phyloP scores from a whole-genome alignment of 1,140 invertebrate species.

The Drepana arcuata region DNA sequence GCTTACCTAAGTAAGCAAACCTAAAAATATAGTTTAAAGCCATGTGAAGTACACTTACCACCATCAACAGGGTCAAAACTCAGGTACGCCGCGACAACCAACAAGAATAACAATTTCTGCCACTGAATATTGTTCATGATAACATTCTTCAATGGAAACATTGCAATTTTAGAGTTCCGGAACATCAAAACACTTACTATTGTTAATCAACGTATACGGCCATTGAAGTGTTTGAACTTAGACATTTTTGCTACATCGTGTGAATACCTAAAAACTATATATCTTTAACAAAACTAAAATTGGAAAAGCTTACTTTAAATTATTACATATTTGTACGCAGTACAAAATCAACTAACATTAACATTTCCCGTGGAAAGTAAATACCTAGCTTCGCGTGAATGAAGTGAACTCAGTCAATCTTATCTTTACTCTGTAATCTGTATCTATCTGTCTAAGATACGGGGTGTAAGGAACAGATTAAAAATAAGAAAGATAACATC shows the following conservation, averaged over 20 bases:
- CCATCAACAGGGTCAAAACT: slow-evolving; percentile 34
- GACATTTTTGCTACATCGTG: slow-evolving; percentile 29
- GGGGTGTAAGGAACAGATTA: background rate
- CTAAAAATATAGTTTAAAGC: background rate
- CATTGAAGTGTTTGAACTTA: slow-evolving; percentile 43
- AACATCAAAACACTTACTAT: slow-evolving; percentile 43
- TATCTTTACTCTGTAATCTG: too few species aligned
- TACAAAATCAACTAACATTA: too few species aligned
- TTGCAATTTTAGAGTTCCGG: slow-evolving; percentile 34
- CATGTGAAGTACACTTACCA: slow-evolving; percentile 21
- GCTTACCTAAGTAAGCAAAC: background rate
- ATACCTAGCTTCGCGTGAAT: slow-evolving; percentile 10
- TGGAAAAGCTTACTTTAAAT: background rate
- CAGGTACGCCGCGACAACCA: slow-evolving; percentile 32
- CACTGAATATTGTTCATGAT: slow-evolving; percentile 42
- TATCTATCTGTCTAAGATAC: slow-evolving; percentile 4
- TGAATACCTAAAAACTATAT: slow-evolving; percentile 1
- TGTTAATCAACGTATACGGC: slow-evolving; percentile 42
- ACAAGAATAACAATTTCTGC: slow-evolving; percentile 37
- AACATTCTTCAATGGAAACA: slow-evolving; percentile 42
- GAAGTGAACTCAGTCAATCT: too few species aligned
- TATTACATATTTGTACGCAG: slow-evolving; percentile 1
- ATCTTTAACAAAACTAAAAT: slow-evolving; percentile 2
- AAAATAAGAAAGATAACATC: slow-evolving; percentile 1
- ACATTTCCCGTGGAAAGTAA: slow-evolving; percentile 2